Evolutionary conservation across 2,888 invertebrate species (phyloP), one percentile per base, ranked within the genome.

Genomic region (Macaria notata): DNA sequence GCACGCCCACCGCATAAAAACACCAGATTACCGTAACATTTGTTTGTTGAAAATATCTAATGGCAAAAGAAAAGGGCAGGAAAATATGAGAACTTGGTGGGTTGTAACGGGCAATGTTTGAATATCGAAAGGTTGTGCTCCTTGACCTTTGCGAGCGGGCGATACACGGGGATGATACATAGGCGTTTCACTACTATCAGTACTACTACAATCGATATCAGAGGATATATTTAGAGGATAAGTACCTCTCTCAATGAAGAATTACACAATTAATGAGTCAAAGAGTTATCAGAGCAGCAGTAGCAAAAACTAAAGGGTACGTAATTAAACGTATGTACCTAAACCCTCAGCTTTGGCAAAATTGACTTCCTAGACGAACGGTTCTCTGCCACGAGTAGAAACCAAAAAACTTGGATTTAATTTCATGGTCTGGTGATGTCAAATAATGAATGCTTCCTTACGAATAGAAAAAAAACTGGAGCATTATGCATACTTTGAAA

Each of bases 401-500:
- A 55, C 54, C 50, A 62, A 72, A 74, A 75, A 73, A 73, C 54
- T 61, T 53, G 65, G 65, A 73, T 63, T 67, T 70, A 71, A 80
- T 81, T 80, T 79, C 71, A 74, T 71, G 75, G 70, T 70, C 70
- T 69, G 56, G 43, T 69, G 75, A 59, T 58, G 62, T 55, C 62
- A 63, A 73, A 71, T 70, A 66, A 63, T 57, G 59, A 57, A 31
- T 33, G 63, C 63, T 73, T 72, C 70, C 70, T 67, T 54, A 33
- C 33, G 4, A n/a, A n/a, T n/a, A n/a, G n/a, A n/a, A n/a, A n/a
- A n/a, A n/a, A 33, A 33, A 33, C 33, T 49, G 53, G 61, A 67
- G 57, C 71, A 56, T 59, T 33, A 4, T 4, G 4, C 33, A 33
- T 33, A 33, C 33, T 33, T n/a, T n/a, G n/a, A n/a, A n/a, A n/a